Evolutionary conservation across 2,888 invertebrate species (phyloP).

Genomic region (Brachycybe producta): DNA sequence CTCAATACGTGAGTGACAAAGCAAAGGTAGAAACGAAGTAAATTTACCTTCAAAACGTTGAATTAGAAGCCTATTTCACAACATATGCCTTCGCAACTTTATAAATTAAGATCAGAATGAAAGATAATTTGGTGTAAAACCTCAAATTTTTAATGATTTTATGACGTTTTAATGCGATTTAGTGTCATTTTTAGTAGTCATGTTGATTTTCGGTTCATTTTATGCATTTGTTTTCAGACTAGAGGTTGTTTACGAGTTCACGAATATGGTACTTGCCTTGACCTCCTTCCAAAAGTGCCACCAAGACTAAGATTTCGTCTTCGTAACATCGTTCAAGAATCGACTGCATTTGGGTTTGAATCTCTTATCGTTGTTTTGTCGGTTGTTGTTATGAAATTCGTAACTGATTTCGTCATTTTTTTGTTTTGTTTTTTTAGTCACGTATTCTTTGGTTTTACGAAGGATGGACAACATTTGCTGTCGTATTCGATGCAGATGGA

Average conservation of each 20-base stretch:
- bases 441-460: conserved; percentile 87
- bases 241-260: conserved; percentile 1
- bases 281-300: neutral
- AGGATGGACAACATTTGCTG: conserved; percentile 80
- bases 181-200: neutral
- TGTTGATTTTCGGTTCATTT: neutral
- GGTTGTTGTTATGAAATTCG: neutral
- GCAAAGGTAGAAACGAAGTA: too few species aligned
- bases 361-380: neutral
- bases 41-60: too few species aligned
- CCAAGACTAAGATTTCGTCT: conserved; percentile 7
- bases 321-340: neutral
- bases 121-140: neutral
- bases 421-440: conserved; percentile 46
- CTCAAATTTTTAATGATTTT: neutral
- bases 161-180: neutral
- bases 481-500: conserved; percentile 57
- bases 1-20: too few species aligned
- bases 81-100: too few species aligned
- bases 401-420: neutral
- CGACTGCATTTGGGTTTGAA: neutral
- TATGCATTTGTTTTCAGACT: conserved; percentile 1
- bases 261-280: neutral
- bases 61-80: too few species aligned
- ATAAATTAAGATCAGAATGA: too few species aligned